Percentiles rank a stretch among this genome's conserved stretches.
These are phyloP conservation scores for Chirona hameri DNA, from an alignment of 2,888 invertebrate species.

Conservation along the genomic window DNA sequence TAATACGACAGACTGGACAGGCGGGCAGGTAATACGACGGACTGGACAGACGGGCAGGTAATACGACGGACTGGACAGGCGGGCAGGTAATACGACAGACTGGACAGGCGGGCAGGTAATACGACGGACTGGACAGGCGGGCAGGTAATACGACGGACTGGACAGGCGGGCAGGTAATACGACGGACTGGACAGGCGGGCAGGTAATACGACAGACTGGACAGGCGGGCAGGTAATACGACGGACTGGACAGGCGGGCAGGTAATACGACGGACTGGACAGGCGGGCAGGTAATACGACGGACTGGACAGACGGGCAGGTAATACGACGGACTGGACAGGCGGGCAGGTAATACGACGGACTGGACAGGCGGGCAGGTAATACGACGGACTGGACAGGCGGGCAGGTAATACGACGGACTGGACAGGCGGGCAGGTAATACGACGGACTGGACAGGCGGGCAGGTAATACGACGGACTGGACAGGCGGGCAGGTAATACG, in stretches of 20 bases:
- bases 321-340: not conserved
- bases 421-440: too few relatives aligned
- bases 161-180: not conserved
- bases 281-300: too few relatives aligned
- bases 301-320: not conserved
- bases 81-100: too few relatives aligned
- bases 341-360: not conserved
- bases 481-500: not conserved
- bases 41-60: not conserved
- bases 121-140: too few relatives aligned
- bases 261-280: too few relatives aligned
- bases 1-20: not conserved
- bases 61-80: not conserved
- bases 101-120: too few relatives aligned
- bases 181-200: not conserved
- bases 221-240: not conserved
- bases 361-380: not conserved
- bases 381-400: not conserved
- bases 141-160: not conserved
- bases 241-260: too few relatives aligned
- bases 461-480: not conserved
- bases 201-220: not conserved
- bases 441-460: too few relatives aligned
- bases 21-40: not conserved
- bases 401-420: too few relatives aligned